These are phyloP conservation scores for Ameiurus melas DNA, from an alignment of 2,113 vertebrate genomes.

Conservation along the genomic window DNA sequence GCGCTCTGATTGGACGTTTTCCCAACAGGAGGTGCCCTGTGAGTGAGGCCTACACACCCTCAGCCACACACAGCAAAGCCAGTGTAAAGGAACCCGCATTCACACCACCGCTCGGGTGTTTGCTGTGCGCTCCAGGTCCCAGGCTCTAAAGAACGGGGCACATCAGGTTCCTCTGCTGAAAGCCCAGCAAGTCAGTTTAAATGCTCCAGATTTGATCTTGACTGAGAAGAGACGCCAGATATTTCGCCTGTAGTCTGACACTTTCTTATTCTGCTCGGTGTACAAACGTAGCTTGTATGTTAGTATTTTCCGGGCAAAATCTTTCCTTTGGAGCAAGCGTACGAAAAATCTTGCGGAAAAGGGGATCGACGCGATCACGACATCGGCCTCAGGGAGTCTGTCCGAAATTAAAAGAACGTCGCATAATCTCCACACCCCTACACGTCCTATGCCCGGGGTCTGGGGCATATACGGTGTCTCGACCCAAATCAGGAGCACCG, in stretches of 20 bases:
- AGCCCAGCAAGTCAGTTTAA: constrained; percentile 17
- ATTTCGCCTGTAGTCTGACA: background rate
- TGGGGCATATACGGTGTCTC: background rate
- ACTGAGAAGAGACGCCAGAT: background rate
- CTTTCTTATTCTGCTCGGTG: background rate
- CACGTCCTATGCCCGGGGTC: background rate
- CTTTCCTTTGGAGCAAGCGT: background rate
- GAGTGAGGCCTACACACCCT: constrained; percentile 50
- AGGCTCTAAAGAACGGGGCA: constrained; percentile 49
- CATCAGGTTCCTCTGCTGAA: constrained; percentile 52
- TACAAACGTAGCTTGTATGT: background rate
- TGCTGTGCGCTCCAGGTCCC: constrained; percentile 56
- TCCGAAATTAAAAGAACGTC: background rate
- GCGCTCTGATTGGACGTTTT: constrained; percentile 69
- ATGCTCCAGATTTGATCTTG: background rate
- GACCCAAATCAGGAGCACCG: too few species aligned
- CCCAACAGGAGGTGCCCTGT: constrained; percentile 68
- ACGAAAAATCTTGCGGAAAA: background rate
- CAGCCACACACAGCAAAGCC: constrained; percentile 62
- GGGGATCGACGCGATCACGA: too few species aligned
- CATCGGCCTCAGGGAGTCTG: background rate
- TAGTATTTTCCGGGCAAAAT: background rate
- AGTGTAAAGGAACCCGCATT: constrained; percentile 66
- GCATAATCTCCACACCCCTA: too few species aligned
- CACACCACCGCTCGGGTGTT: constrained; percentile 63